Base-by-base conservation (phyloP, 2,888 invertebrate species). In the Rhingia campestris region DNA sequence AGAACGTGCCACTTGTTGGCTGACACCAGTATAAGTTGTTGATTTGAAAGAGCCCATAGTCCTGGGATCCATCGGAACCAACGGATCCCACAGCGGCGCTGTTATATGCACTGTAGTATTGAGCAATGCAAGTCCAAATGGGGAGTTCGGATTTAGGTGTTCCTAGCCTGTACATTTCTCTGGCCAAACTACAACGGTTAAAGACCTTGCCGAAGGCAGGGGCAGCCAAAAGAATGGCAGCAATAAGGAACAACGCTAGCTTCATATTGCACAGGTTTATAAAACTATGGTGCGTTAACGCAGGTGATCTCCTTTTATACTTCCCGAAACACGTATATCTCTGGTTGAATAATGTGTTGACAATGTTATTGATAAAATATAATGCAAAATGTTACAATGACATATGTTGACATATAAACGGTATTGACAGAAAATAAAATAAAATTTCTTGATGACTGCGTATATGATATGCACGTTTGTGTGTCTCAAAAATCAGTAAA, bases 51-150 rank as follows among this genome's bases (percentile, higher is more conserved):
- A 91, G 86, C 22, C 91, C 91, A 82, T 89, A 92, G 86, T 92
- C 92, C 47, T 86, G 87, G 35, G 91, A 90, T 0, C 93, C 93
- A 87, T 94, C 92, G 1, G 86, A 86, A 87, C 93, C 93, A 0
- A 90, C 87, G 12, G 88, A 90, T 0, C 93, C 92, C 47, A 92
- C 88, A 3, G 90, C 91, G 51, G 92, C 87, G 0, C 93, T 93
- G 41, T 92, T 91, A 10, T 92, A 90, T 41, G 88, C 88, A 81
- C 90, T 91, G 84, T 90, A 90, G 39, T 88, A 88, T 49, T 90
- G 85, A 4, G 88, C 90, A 66, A 91, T 88, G 79, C 90, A 91
- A 3, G 89, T 81, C 90, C 90, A 91, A 5, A 87, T 80, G 1
- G 89, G 82, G 5, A 91, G 73, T 56, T 91, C 90, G 72, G 76